These are phyloP conservation scores for Rhinichthys osculus DNA, from an alignment of 2,797 vertebrate genomes.

Conservation along the genomic window DNA sequence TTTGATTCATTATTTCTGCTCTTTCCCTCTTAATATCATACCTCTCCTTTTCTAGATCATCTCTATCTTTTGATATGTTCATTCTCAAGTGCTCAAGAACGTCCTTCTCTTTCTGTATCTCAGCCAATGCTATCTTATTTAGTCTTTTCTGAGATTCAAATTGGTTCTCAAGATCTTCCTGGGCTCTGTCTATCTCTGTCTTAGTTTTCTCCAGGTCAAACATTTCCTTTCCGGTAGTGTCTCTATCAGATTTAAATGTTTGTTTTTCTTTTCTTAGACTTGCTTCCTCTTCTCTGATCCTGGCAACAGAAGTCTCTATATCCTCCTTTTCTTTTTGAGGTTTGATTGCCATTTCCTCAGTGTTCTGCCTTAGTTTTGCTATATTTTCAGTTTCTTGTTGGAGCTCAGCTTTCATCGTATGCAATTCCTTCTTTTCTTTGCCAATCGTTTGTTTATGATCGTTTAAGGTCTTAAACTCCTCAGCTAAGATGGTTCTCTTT, in stretches of 20 bases:
- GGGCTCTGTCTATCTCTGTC: conserved; percentile 12
- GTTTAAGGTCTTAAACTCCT: conserved; percentile 17
- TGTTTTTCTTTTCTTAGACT: conserved; percentile 20
- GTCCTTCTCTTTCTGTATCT: conserved; percentile 30
- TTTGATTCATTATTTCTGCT: conserved; percentile 6
- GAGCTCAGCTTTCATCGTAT: conserved; percentile 15
- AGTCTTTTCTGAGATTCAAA: conserved; percentile 19
- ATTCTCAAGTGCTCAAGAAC: conserved; percentile 21
- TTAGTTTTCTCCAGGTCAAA: conserved; percentile 25
- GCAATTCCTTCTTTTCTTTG: conserved; percentile 11
- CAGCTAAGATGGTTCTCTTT: conserved; percentile 15
- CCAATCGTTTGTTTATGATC: conserved; percentile 14
- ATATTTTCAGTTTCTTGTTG: conserved; percentile 13
- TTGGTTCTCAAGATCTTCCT: conserved; percentile 35
- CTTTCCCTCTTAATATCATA: conserved; percentile 20
- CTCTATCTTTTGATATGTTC: conserved; percentile 11
- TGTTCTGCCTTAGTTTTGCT: conserved; percentile 24
- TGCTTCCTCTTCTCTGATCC: conserved; percentile 26
- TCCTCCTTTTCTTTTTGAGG: conserved; percentile 38
- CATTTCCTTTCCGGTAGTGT: conserved; percentile 22
- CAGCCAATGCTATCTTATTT: not conserved
- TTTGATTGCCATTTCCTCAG: not conserved
- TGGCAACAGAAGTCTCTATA: not conserved
- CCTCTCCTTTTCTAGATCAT: conserved; percentile 35
- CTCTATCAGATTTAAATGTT: conserved; percentile 15